These are phyloP conservation scores for Tryphoninae sp. DNA, from an alignment of 2,888 invertebrate genomes.

Conservation along the genomic window DNA sequence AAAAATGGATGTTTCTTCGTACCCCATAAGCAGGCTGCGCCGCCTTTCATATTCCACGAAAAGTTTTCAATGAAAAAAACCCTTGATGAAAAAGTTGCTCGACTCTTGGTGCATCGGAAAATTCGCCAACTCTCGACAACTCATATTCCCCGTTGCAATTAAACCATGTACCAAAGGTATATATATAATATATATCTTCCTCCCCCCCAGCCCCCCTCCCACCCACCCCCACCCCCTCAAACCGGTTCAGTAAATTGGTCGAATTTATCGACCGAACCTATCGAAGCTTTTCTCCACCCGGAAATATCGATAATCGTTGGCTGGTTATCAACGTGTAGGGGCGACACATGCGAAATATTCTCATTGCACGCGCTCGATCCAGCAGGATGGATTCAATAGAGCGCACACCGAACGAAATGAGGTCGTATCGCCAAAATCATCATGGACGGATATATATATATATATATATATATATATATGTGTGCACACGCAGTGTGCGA, in stretches of 20 bases:
- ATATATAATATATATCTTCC: neutral
- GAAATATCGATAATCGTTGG: constrained; percentile 49
- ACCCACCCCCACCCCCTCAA: too few relatives aligned
- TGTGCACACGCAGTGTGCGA: neutral
- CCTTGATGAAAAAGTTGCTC: constrained; percentile 28
- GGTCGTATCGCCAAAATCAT: constrained; percentile 14
- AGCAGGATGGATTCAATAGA: constrained; percentile 26
- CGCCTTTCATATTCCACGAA: neutral
- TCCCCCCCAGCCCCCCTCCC: neutral
- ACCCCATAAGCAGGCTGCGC: too few relatives aligned
- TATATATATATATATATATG: neutral
- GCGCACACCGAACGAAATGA: constrained; percentile 36
- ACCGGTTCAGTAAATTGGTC: neutral
- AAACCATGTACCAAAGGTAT: neutral
- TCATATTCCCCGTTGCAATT: neutral
- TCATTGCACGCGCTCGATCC: constrained; percentile 17
- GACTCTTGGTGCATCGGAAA: neutral
- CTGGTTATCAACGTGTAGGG: constrained; percentile 20
- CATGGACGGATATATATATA: neutral
- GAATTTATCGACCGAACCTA: constrained; percentile 14
- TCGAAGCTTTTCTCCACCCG: constrained; percentile 4
- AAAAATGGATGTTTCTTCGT: too few relatives aligned
- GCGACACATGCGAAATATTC: constrained; percentile 9
- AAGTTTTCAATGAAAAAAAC: constrained; percentile 1
- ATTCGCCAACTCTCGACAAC: neutral